Percentiles rank a stretch among this genome's conserved stretches.
Conservation (phyloP, 1,140 invertebrate genomes). For the Harpegnathos saltator region DNA sequence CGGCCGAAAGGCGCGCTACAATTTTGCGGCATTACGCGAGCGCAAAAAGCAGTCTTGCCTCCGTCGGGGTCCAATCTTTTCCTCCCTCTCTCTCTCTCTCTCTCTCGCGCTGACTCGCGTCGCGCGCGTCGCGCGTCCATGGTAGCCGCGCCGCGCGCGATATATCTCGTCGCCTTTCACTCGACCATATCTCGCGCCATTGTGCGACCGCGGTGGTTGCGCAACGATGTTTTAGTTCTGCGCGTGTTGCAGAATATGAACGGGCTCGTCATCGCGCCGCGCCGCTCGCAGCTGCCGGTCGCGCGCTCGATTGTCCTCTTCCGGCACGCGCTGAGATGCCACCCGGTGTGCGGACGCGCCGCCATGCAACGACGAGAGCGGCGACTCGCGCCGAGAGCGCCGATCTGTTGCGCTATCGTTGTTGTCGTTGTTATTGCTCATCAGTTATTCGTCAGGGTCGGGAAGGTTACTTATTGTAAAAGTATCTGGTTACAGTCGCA, state of each 20-base stretch:
- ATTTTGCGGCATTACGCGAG: conserved; percentile 11
- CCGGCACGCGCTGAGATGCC: conserved; percentile 50
- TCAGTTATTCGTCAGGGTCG: too few species aligned
- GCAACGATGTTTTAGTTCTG: conserved; percentile 80
- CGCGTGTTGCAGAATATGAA: conserved; percentile 71
- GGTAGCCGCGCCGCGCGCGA: conserved; percentile 33
- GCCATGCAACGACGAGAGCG: too few species aligned
- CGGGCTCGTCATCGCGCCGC: conserved; percentile 29
- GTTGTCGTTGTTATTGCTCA: background rate
- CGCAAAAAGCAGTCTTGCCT: conserved; percentile 31
- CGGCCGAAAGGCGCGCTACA: background rate
- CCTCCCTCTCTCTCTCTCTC: too few species aligned
- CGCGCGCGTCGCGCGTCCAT: conserved; percentile 57
- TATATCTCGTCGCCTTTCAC: conserved; percentile 82
- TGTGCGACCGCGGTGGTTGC: conserved; percentile 77
- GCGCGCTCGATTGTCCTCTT: conserved; percentile 53
- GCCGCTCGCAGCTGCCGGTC: conserved; percentile 52
- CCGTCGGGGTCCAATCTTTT: conserved; percentile 2
- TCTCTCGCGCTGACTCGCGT: conserved; percentile 57
- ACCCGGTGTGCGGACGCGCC: background rate
- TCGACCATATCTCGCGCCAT: conserved; percentile 80
- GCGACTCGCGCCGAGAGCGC: background rate
- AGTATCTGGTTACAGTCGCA: too few species aligned
- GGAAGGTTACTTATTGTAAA: too few species aligned
- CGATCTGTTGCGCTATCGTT: background rate